Percentiles rank a stretch among this genome's conserved stretches.
Conservation (phyloP, 2,797 vertebrate species). For the Tapirus indicus region DNA sequence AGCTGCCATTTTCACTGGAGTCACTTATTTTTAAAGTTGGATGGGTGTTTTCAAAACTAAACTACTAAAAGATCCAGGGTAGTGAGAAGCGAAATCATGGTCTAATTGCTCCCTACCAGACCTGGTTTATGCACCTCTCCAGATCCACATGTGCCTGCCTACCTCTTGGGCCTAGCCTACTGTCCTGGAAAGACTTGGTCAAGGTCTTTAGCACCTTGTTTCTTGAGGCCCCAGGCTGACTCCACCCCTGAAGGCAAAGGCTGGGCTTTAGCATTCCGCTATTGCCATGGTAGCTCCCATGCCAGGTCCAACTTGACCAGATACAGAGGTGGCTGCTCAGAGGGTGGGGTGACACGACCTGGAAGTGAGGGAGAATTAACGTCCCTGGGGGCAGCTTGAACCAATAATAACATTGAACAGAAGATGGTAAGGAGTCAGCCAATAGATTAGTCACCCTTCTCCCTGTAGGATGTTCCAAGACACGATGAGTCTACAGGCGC, state of each 20-base stretch:
- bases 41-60: constrained; percentile 21
- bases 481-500: not conserved
- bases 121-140: not conserved
- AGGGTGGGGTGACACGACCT: not conserved
- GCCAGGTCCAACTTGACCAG: not conserved
- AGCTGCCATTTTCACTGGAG: not conserved
- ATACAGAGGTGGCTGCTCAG: not conserved
- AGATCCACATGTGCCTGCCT: not conserved
- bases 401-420: not conserved
- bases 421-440: not conserved
- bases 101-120: not conserved
- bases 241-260: not conserved
- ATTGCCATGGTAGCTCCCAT: not conserved
- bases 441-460: not conserved
- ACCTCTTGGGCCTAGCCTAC: not conserved
- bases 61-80: not conserved
- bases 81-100: constrained; percentile 11
- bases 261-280: not conserved
- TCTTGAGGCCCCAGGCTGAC: not conserved
- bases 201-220: not conserved
- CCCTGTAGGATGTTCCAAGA: not conserved
- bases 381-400: rapidly evolving
- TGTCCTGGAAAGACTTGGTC: not conserved
- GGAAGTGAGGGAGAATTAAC: not conserved
- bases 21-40: constrained; percentile 14